Evolutionary conservation across 2,888 invertebrate genomes (phyloP).

Genomic region (Gryllus longicercus): DNA sequence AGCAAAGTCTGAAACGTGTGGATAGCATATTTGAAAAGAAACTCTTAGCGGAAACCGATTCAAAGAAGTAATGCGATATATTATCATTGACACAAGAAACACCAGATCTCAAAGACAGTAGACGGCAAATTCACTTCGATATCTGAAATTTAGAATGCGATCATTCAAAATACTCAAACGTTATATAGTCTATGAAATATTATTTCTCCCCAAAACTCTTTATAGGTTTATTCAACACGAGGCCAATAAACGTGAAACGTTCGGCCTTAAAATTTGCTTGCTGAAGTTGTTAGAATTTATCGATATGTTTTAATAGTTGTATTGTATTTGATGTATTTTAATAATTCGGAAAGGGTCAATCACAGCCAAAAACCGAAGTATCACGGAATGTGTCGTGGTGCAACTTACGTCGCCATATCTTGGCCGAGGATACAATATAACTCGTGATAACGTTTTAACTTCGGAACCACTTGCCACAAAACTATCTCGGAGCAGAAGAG

Average conservation of each 20-base stretch:
- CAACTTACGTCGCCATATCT: neutral
- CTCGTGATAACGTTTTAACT: neutral
- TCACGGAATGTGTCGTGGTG: neutral
- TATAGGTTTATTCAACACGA: neutral
- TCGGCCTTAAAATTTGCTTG: neutral
- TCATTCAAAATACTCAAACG: neutral
- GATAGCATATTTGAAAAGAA: neutral
- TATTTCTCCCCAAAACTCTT: neutral
- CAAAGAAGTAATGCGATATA: neutral
- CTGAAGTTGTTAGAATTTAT: neutral
- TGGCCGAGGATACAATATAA: neutral
- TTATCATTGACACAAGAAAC: neutral
- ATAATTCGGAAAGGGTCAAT: neutral
- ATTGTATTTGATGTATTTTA: neutral
- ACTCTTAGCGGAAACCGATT: neutral
- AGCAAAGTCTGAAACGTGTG: neutral
- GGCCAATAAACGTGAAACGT: neutral
- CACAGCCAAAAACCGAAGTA: neutral
- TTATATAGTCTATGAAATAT: neutral
- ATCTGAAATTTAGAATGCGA: neutral
- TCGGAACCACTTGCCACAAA: neutral
- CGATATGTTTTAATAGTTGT: neutral
- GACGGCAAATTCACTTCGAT: neutral
- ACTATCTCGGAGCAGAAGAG: neutral
- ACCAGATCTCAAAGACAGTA: neutral